These are phyloP conservation scores for Morelia viridis DNA, from an alignment of 2,797 vertebrate genomes.

Conservation along the genomic window DNA sequence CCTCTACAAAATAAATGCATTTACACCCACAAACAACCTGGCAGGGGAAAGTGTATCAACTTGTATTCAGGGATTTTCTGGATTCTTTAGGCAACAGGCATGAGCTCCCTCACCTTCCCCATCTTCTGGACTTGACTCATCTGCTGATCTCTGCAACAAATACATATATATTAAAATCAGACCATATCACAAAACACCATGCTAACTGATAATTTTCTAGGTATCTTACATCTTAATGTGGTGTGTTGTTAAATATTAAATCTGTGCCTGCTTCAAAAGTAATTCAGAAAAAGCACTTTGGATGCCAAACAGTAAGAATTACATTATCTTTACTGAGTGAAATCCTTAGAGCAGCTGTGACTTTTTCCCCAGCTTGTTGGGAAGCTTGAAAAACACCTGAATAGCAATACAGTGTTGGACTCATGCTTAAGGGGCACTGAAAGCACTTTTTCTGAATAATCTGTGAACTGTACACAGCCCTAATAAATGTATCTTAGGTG, in stretches of 20 bases:
- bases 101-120: slow-evolving; percentile 84
- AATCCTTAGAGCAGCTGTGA: not conserved
- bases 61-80: not conserved
- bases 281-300: not conserved
- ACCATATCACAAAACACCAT: not conserved
- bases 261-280: not conserved
- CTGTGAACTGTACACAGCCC: not conserved
- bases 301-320: not conserved
- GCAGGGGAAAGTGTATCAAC: not conserved
- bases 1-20: not conserved
- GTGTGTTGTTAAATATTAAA: not conserved
- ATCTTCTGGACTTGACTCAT: slow-evolving; percentile 94
- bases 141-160: slow-evolving; percentile 89
- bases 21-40: not conserved
- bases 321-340: not conserved
- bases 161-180: slow-evolving; percentile 6
- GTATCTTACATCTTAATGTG: not conserved
- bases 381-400: not conserved
- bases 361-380: not conserved
- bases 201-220: not conserved
- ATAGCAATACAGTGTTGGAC: not conserved
- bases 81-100: not conserved
- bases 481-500: not conserved
- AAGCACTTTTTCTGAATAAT: not conserved
- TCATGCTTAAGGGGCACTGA: not conserved